These are phyloP conservation scores for Gonocerus acuteangulatus DNA, from an alignment of 2,888 invertebrate species.

Conservation along the genomic window DNA sequence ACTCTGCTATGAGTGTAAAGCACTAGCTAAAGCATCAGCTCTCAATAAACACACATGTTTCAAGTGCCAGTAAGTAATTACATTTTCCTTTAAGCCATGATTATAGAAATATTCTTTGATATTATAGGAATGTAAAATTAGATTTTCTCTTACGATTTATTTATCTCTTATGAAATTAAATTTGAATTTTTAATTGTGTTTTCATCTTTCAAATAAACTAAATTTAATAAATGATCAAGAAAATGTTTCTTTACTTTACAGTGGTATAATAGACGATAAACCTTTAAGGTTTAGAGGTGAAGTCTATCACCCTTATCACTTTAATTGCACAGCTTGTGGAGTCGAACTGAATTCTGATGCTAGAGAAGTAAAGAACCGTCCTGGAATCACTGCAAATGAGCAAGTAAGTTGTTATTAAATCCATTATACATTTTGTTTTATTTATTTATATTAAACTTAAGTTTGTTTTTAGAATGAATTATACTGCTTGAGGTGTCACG, in stretches of 20 bases:
- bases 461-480: constrained; percentile 67
- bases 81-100: not conserved
- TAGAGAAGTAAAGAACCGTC: constrained; percentile 85
- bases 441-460: not conserved
- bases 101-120: too few relatives aligned
- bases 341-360: constrained; percentile 92
- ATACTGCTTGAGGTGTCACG: constrained; percentile 95
- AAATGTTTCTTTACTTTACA: too few relatives aligned
- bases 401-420: constrained; percentile 51
- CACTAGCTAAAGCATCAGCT: constrained; percentile 88
- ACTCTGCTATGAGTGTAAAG: constrained; percentile 94
- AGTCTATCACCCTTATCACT: constrained; percentile 98
- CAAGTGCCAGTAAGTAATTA: constrained; percentile 82
- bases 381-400: constrained; percentile 83
- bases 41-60: constrained; percentile 95
- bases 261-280: constrained; percentile 84
- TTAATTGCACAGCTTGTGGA: constrained; percentile 89
- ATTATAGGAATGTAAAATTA: too few relatives aligned
- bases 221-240: too few relatives aligned
- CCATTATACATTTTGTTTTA: too few relatives aligned
- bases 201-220: too few relatives aligned
- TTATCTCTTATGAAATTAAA: too few relatives aligned
- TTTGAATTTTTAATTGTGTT: too few relatives aligned
- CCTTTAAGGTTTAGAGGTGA: constrained; percentile 89
- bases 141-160: too few relatives aligned